Evolutionary conservation across 1,140 invertebrate species (phyloP).

Genomic region (Penaeus japonicus): DNA sequence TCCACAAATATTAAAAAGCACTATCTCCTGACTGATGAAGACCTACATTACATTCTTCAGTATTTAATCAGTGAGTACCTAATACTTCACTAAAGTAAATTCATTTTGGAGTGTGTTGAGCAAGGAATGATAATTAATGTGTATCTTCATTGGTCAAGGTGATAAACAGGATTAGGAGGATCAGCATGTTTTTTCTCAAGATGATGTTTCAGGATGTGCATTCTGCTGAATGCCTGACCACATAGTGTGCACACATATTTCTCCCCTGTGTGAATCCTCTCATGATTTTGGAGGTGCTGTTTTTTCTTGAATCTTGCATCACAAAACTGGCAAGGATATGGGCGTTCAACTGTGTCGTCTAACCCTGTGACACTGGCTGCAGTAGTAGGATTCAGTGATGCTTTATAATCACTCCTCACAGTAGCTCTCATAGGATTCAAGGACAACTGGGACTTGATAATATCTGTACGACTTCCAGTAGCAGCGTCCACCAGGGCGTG

Average conservation of each 20-base stretch:
- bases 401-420: conserved; percentile 15
- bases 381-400: neutral
- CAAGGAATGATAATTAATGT: neutral
- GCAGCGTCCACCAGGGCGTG: conserved; percentile 45
- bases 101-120: too few relatives aligned
- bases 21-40: too few relatives aligned
- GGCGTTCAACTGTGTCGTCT: conserved; percentile 64
- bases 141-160: conserved; percentile 26
- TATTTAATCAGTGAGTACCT: too few relatives aligned
- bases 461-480: conserved; percentile 14
- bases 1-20: too few relatives aligned
- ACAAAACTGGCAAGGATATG: conserved; percentile 72
- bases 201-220: conserved; percentile 59
- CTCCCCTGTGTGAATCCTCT: conserved; percentile 74
- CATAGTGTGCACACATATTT: conserved; percentile 62
- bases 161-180: conserved; percentile 18
- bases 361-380: neutral
- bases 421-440: neutral
- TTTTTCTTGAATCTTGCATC: conserved; percentile 73
- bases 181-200: conserved; percentile 52
- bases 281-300: conserved; percentile 76
- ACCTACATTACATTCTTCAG: too few relatives aligned
- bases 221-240: conserved; percentile 58
- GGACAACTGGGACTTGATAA: conserved; percentile 6
- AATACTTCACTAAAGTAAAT: too few relatives aligned